Conservation (phyloP, 2,797 vertebrate species). For the Mormyrus proboscirostris region DNA sequence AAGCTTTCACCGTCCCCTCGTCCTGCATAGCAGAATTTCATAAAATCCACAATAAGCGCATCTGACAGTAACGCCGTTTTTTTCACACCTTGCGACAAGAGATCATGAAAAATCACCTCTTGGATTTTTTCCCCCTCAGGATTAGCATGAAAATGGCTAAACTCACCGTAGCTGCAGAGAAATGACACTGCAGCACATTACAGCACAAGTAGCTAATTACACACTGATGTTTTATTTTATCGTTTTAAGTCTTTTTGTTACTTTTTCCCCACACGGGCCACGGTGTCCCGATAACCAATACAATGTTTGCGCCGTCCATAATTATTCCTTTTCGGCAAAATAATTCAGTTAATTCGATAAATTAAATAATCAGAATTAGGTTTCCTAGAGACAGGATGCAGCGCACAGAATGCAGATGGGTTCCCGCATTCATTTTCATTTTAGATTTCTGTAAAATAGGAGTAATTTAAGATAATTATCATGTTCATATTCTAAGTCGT, state of each 20-base stretch:
- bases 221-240: background rate
- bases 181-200: background rate
- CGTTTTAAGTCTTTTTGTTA: background rate
- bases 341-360: background rate
- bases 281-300: background rate
- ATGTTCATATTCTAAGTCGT: background rate
- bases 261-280: background rate
- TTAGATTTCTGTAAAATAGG: background rate
- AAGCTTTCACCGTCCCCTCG: background rate
- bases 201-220: background rate
- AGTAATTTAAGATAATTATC: conserved; percentile 1
- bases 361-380: background rate
- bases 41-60: background rate
- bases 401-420: background rate
- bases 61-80: background rate
- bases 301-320: background rate
- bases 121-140: background rate
- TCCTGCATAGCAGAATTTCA: background rate
- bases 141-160: background rate
- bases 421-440: background rate
- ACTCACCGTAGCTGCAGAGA: background rate
- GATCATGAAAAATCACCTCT: background rate
- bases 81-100: background rate
- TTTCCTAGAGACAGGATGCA: background rate
- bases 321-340: background rate